Evolutionary conservation across 2,888 invertebrate genomes (phyloP).

Genomic region (Chalcis sispes): DNA sequence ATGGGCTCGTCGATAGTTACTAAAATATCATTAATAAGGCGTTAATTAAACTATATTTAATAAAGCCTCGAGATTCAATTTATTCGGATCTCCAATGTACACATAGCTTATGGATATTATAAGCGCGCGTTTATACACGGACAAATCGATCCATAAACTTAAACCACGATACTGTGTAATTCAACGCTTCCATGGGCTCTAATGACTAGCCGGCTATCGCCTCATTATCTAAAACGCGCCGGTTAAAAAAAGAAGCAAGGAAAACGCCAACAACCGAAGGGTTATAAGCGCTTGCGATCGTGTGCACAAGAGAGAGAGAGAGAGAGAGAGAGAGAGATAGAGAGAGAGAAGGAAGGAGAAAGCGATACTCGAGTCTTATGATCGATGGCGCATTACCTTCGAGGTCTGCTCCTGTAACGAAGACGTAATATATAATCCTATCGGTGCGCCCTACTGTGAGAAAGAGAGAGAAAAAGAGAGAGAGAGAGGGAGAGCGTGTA

Average conservation of each 20-base stretch:
- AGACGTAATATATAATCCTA: slow-evolving; percentile 62
- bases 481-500: not conserved
- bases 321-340: not conserved
- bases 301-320: not conserved
- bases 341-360: not conserved
- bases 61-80: slow-evolving; percentile 18
- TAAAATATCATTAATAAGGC: not conserved
- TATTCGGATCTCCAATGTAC: not conserved
- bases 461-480: slow-evolving; percentile 9
- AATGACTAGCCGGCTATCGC: slow-evolving; percentile 17
- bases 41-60: not conserved
- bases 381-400: slow-evolving; percentile 61
- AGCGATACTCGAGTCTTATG: slow-evolving; percentile 41
- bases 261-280: not conserved
- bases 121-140: not conserved
- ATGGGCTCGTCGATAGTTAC: not conserved
- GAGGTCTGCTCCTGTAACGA: slow-evolving; percentile 59
- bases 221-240: slow-evolving; percentile 41
- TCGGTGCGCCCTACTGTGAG: slow-evolving; percentile 40
- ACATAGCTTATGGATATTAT: not conserved
- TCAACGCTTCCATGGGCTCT: slow-evolving; percentile 8
- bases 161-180: slow-evolving; percentile 3
- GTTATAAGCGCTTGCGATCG: not conserved
- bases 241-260: not conserved
- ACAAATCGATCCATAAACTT: slow-evolving; percentile 32